A percentile compares a stretch with the other conserved stretches of the same genome.
These are phyloP conservation scores for Momotus momota DNA, from an alignment of 2,797 vertebrate species.

Conservation along the genomic window DNA sequence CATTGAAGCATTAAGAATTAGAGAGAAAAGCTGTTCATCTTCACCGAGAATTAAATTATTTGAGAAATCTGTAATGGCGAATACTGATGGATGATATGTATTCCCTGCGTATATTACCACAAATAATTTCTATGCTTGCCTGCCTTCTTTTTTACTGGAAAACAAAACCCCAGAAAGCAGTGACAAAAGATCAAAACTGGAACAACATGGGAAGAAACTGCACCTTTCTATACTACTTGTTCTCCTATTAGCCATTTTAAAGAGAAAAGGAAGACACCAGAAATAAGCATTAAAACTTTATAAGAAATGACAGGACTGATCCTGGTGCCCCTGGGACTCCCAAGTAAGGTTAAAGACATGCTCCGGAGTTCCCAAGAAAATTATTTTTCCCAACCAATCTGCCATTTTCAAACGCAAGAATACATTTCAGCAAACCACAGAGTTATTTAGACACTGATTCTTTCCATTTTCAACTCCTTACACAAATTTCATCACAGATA, in stretches of 20 bases:
- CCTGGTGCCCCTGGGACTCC: not conserved
- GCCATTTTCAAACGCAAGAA: not conserved
- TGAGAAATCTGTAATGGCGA: not conserved
- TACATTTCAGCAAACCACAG: not conserved
- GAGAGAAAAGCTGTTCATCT: not conserved
- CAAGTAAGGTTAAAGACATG: not conserved
- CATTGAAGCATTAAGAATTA: not conserved
- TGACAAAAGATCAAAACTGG: fast-evolving
- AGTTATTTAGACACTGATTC: not conserved
- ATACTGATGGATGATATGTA: not conserved
- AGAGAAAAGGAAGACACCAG: not conserved
- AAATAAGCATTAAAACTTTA: not conserved
- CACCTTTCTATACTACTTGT: not conserved
- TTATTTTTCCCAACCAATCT: not conserved
- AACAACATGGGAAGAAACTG: not conserved
- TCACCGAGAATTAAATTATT: not conserved
- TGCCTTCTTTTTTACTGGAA: not conserved
- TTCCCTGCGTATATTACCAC: not conserved
- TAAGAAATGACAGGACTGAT: not conserved
- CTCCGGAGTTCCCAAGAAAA: not conserved
- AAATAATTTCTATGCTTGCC: not conserved
- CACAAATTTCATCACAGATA: not conserved
- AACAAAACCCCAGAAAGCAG: not conserved
- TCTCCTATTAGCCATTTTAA: not conserved
- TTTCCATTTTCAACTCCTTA: not conserved